phyloP scores from a whole-genome alignment of 2,888 invertebrate species.

The Drosophila austrosaltans region DNA sequence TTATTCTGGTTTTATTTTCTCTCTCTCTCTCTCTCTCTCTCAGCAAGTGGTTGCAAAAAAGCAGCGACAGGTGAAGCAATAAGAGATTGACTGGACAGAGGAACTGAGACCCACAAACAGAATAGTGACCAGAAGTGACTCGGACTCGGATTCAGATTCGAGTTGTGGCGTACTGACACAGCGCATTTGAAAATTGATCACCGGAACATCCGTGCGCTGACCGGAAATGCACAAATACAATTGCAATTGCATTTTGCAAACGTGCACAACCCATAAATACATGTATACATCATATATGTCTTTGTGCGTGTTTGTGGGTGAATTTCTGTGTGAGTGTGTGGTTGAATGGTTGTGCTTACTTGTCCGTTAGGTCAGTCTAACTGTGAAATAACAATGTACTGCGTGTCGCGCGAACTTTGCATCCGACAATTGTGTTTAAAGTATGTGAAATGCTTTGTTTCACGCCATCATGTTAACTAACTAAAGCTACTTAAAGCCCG shows the following conservation, averaged over 20 bases:
- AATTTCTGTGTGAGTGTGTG: conserved; percentile 46
- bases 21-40: neutral
- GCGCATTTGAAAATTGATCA: conserved; percentile 77
- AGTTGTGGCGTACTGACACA: conserved; percentile 58
- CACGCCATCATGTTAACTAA: neutral
- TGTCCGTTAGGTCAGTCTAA: neutral
- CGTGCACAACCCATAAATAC: conserved; percentile 13
- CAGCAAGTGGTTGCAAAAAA: conserved; percentile 50
- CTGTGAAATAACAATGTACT: conserved; percentile 1
- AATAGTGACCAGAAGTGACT: conserved; percentile 4
- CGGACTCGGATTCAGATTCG: conserved; percentile 12
- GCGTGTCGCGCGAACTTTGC: conserved; percentile 30
- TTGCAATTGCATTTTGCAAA: conserved; percentile 48
- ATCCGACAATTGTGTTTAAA: conserved; percentile 42
- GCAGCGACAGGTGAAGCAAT: conserved; percentile 57
- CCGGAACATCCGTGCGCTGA: conserved; percentile 77
- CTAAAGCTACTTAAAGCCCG: neutral
- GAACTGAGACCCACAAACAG: conserved; percentile 21
- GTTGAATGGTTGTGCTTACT: conserved; percentile 42
- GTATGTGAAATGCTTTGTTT: conserved; percentile 31
- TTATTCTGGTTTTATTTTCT: conserved; percentile 49
- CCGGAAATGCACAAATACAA: conserved; percentile 77
- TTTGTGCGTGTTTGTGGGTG: conserved; percentile 3
- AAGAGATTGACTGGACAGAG: conserved; percentile 5
- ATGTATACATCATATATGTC: conserved; percentile 15